Percentiles rank a stretch among this genome's conserved stretches.
phyloP scores from a whole-genome alignment of 2,113 vertebrate genomes.

The Fregata magnificens region DNA sequence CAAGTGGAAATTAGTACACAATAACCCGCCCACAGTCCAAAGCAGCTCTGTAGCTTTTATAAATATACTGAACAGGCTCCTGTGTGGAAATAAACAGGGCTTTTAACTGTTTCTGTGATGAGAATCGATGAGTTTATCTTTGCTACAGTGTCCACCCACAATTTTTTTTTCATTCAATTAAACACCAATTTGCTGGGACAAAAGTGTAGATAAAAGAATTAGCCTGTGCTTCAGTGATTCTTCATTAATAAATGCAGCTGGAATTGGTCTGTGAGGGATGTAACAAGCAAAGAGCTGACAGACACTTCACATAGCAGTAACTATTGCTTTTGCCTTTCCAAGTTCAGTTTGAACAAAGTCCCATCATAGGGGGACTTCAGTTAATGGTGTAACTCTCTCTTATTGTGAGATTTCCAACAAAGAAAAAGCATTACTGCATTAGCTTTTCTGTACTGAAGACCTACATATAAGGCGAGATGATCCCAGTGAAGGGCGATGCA shows the following conservation, averaged over 20 bases:
- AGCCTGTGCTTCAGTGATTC: background rate
- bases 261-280: background rate
- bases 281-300: background rate
- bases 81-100: background rate
- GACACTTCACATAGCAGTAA: background rate
- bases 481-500: accelerated
- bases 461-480: background rate
- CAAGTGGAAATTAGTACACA: background rate
- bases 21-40: background rate
- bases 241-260: conserved; percentile 4
- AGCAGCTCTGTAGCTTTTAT: background rate
- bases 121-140: conserved; percentile 1
- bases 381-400: background rate
- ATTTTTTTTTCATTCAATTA: conserved; percentile 10
- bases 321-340: background rate
- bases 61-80: background rate
- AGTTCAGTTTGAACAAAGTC: background rate
- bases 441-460: background rate
- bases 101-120: background rate
- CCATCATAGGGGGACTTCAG: accelerated
- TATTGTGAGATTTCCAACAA: background rate
- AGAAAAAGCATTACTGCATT: background rate
- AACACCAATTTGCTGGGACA: conserved; percentile 5
- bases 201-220: background rate
- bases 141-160: background rate